Conservation (phyloP, 2,888 invertebrate species). For the Dorcus parallelipipedus region DNA sequence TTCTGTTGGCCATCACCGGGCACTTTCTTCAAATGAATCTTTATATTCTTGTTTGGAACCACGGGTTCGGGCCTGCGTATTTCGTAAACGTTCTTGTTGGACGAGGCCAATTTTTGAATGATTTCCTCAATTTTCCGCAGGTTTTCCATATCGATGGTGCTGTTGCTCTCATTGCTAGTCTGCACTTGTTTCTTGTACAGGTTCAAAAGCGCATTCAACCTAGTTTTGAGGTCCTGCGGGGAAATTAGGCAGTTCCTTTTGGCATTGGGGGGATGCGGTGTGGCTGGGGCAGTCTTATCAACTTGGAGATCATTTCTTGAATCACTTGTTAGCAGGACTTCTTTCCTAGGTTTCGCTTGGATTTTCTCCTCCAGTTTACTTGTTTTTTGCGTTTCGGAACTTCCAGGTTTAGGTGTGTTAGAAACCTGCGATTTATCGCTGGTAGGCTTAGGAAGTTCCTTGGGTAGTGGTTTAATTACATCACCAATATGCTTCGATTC, state of each 20-base stretch:
- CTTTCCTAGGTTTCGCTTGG: too few species aligned
- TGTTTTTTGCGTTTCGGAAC: too few species aligned
- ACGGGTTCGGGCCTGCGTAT: background rate
- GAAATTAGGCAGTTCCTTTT: background rate
- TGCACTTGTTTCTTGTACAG: slow-evolving; percentile 4
- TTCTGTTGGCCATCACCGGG: background rate
- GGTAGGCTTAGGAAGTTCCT: too few species aligned
- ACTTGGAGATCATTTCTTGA: background rate
- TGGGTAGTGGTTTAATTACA: too few species aligned
- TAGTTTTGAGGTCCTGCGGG: background rate
- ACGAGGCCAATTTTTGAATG: slow-evolving; percentile 5
- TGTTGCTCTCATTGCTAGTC: background rate
- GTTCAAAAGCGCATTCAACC: slow-evolving; percentile 4
- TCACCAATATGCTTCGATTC: too few species aligned
- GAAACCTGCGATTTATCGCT: too few species aligned
- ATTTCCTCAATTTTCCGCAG: slow-evolving; percentile 7
- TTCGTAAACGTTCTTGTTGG: slow-evolving; percentile 1
- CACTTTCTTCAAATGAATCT: slow-evolving; percentile 10
- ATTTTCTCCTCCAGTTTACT: too few species aligned
- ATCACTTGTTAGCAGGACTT: too few species aligned
- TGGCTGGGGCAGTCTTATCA: too few species aligned
- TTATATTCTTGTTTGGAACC: background rate
- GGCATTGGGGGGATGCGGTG: too few species aligned
- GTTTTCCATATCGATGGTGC: too few species aligned
- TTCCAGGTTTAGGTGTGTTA: too few species aligned